Evolutionary conservation across 2,797 vertebrate species (phyloP).

Genomic region (Phoeniculus purpureus): DNA sequence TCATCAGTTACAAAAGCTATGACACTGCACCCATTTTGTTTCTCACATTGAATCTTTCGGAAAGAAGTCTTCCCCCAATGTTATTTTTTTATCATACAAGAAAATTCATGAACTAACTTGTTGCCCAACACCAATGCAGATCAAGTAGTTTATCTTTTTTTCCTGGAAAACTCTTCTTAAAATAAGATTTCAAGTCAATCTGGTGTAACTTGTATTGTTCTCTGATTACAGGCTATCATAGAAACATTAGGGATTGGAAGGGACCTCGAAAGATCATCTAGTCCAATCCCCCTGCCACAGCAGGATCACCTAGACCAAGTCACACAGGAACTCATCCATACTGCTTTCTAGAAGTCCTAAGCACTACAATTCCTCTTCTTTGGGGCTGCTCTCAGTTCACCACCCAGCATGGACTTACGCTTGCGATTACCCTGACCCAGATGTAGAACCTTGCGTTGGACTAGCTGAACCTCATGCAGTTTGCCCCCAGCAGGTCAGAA

Average conservation of each 20-base stretch:
- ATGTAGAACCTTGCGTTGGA: too few relatives aligned
- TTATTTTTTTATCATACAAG: neutral
- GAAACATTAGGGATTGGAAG: too few relatives aligned
- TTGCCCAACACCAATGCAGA: neutral
- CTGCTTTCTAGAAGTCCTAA: too few relatives aligned
- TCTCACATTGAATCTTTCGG: neutral
- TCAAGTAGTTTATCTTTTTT: neutral
- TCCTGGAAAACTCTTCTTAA: neutral
- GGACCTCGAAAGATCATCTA: too few relatives aligned
- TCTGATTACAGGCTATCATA: neutral
- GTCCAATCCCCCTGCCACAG: too few relatives aligned
- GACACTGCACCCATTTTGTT: neutral
- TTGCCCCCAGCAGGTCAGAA: rapidly evolving
- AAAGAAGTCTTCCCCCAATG: neutral
- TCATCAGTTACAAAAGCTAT: neutral
- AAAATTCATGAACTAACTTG: neutral
- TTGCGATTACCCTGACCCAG: too few relatives aligned
- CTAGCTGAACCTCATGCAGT: too few relatives aligned
- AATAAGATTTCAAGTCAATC: neutral
- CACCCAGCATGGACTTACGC: too few relatives aligned
- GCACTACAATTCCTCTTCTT: too few relatives aligned
- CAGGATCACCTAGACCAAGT: too few relatives aligned
- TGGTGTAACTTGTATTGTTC: neutral
- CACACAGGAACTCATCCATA: too few relatives aligned
- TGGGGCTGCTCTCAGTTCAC: too few relatives aligned